Conservation (phyloP, 2,797 vertebrate genomes). For the Coendou prehensilis region DNA sequence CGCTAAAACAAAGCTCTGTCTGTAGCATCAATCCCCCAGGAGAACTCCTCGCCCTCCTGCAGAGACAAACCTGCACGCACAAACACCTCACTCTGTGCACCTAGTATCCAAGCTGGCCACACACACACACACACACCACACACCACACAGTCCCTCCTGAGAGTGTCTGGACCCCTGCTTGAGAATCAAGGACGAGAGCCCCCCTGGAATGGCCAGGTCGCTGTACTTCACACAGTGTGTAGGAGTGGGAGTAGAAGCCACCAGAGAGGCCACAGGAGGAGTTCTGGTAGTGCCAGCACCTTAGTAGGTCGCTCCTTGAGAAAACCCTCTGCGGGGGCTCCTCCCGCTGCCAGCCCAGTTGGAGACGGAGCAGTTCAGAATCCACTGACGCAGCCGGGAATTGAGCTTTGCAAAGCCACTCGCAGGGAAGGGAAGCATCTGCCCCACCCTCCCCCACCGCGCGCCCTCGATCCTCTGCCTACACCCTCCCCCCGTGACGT, state of each 20-base stretch:
- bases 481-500: constrained; percentile 84
- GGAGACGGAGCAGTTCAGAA: constrained; percentile 65
- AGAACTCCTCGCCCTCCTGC: constrained; percentile 57
- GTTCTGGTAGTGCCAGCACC: not conserved
- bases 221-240: not conserved
- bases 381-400: constrained; percentile 74
- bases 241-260: not conserved
- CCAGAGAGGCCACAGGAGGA: not conserved
- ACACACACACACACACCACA: not conserved
- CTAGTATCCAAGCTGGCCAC: not conserved
- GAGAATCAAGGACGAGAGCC: not conserved
- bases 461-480: constrained; percentile 59
- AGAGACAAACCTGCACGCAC: constrained; percentile 1
- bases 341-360: not conserved
- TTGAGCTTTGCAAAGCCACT: constrained; percentile 77
- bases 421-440: constrained; percentile 65
- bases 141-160: not conserved
- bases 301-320: not conserved
- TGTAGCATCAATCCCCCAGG: constrained; percentile 4
- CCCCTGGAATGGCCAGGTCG: not conserved
- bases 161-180: not conserved
- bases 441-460: constrained; percentile 71
- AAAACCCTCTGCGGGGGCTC: not conserved
- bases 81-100: not conserved
- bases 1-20: constrained; percentile 22